Conservation (phyloP, 1,140 invertebrate genomes). For the Pemphigus obesinymphae region DNA sequence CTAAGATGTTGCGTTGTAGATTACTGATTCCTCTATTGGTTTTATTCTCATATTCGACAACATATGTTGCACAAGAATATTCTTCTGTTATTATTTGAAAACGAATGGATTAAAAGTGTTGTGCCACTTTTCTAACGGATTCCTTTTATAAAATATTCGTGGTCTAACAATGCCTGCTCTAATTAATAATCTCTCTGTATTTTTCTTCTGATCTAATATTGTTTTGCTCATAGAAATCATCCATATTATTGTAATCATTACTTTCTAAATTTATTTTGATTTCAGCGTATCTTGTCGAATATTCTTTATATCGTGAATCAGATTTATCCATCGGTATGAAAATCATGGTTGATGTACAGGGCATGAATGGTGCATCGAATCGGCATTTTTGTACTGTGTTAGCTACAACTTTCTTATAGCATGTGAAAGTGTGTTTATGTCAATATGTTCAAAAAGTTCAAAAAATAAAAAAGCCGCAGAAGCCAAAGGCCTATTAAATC, state of each 20-base stretch:
- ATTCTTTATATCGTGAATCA: too few species aligned
- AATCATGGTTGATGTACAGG: too few species aligned
- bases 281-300: too few species aligned
- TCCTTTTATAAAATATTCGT: conserved; percentile 16
- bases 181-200: neutral
- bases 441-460: too few species aligned
- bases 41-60: conserved; percentile 47
- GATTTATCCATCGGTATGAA: too few species aligned
- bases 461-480: too few species aligned
- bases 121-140: conserved; percentile 41
- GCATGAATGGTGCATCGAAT: too few species aligned
- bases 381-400: too few species aligned
- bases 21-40: conserved; percentile 41
- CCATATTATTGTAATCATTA: neutral
- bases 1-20: conserved; percentile 8
- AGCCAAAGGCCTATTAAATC: too few species aligned
- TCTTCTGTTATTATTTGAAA: conserved; percentile 47
- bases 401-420: too few species aligned
- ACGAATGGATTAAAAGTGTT: conserved; percentile 47
- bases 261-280: neutral
- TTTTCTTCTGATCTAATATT: conserved; percentile 1
- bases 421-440: too few species aligned
- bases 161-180: neutral
- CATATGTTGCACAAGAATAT: conserved; percentile 46
- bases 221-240: neutral